A percentile compares a stretch with the other conserved stretches of the same genome.
phyloP scores from a whole-genome alignment of 2,113 vertebrate genomes.

The Agelaius phoeniceus region DNA sequence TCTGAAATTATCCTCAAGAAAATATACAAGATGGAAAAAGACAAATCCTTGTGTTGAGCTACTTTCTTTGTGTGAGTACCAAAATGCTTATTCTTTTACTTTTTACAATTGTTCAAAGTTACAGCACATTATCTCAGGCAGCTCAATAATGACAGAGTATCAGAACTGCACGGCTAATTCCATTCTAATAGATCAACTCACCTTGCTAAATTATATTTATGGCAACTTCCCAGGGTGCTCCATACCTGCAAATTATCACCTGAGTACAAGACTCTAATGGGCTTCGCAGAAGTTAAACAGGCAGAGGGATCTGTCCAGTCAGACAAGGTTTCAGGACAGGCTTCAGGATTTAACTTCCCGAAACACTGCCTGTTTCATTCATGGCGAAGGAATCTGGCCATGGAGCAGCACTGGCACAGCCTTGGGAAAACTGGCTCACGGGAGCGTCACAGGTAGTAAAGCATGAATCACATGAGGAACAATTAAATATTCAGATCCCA shows the following conservation, averaged over 20 bases:
- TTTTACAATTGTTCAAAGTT: background rate
- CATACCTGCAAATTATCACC: background rate
- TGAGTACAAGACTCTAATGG: accelerated
- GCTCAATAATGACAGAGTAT: background rate
- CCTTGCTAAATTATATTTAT: background rate
- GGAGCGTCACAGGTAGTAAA: background rate
- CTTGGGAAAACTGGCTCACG: background rate
- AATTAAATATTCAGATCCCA: background rate
- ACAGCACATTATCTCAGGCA: background rate
- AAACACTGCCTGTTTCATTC: background rate
- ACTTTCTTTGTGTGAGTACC: background rate
- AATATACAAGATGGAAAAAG: accelerated
- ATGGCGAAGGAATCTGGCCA: background rate
- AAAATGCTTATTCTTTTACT: background rate
- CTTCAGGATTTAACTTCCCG: background rate
- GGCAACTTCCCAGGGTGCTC: background rate
- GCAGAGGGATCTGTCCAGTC: background rate
- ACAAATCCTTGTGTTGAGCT: background rate
- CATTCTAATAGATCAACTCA: background rate
- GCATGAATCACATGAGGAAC: background rate
- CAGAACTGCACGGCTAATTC: background rate
- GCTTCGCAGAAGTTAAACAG: background rate
- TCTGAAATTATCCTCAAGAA: background rate
- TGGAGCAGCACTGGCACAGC: background rate
- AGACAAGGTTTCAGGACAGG: background rate